These are phyloP conservation scores for Nymphalis c-album DNA, from an alignment of 2,888 invertebrate genomes.

Conservation along the genomic window DNA sequence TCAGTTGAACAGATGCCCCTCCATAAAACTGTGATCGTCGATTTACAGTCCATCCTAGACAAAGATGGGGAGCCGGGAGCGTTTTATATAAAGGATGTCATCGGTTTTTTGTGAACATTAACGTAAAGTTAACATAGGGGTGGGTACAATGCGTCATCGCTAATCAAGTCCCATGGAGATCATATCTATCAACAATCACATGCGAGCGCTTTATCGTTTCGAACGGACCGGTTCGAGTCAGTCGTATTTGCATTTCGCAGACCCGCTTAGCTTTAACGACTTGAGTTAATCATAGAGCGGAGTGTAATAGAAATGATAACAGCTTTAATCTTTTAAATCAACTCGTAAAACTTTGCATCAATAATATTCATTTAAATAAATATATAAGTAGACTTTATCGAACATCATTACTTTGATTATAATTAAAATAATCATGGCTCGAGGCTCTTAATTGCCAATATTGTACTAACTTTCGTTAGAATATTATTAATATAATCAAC, in stretches of 20 bases:
- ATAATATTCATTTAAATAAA: too few relatives aligned
- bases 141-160: constrained; percentile 34
- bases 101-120: constrained; percentile 34
- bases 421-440: too few relatives aligned
- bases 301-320: constrained; percentile 2
- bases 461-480: too few relatives aligned
- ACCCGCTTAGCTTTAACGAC: constrained; percentile 48
- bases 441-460: too few relatives aligned
- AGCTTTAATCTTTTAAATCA: too few relatives aligned
- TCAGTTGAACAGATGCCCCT: constrained; percentile 35
- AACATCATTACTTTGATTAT: too few relatives aligned
- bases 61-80: constrained; percentile 25
- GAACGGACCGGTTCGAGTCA: constrained; percentile 58
- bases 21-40: constrained; percentile 34
- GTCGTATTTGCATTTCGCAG: constrained; percentile 59
- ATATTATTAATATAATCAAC: too few relatives aligned
- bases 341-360: too few relatives aligned
- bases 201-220: constrained; percentile 43
- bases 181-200: constrained; percentile 42
- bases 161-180: constrained; percentile 37
- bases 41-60: constrained; percentile 33
- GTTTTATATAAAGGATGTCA: constrained; percentile 34
- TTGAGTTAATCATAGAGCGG: constrained; percentile 17
- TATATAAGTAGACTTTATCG: too few relatives aligned
- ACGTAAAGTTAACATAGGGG: constrained; percentile 29